Evolutionary conservation across 2,888 invertebrate genomes (phyloP).

Genomic region (Patella ulyssiponensis): DNA sequence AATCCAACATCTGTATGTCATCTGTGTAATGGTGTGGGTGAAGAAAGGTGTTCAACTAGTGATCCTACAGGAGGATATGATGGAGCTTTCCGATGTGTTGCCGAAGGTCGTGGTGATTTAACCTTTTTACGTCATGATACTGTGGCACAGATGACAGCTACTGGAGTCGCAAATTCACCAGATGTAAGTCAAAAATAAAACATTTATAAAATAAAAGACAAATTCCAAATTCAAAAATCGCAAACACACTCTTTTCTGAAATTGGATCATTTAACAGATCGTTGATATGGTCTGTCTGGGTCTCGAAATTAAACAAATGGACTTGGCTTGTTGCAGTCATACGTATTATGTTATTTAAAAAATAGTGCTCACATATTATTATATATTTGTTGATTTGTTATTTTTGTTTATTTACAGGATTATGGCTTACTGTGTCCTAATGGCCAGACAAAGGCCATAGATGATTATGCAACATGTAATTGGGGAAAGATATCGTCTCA

Average conservation of each 20-base stretch:
- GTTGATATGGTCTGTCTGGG: too few relatives aligned
- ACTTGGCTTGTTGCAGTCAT: too few relatives aligned
- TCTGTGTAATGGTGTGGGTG: slow-evolving; percentile 81
- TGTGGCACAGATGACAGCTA: slow-evolving; percentile 46
- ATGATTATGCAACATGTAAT: slow-evolving; percentile 87
- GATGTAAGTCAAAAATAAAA: slow-evolving; percentile 30
- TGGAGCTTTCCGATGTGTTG: slow-evolving; percentile 87
- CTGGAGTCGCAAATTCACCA: background rate
- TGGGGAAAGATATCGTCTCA: slow-evolving; percentile 90
- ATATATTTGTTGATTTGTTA: too few relatives aligned
- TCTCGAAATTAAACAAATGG: too few relatives aligned
- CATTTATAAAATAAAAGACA: too few relatives aligned
- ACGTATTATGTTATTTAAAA: too few relatives aligned
- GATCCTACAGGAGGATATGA: slow-evolving; percentile 90
- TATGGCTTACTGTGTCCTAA: slow-evolving; percentile 92
- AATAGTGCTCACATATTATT: too few relatives aligned
- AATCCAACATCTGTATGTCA: slow-evolving; percentile 83
- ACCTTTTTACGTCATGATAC: slow-evolving; percentile 81
- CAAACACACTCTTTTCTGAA: background rate
- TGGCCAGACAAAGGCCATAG: slow-evolving; percentile 84
- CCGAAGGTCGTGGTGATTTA: slow-evolving; percentile 86
- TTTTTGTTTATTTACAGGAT: slow-evolving; percentile 74
- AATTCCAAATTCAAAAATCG: background rate
- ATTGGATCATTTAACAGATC: background rate
- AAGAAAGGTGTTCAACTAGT: slow-evolving; percentile 74